A percentile compares a stretch with the other conserved stretches of the same genome.
Conservation (phyloP, 2,888 invertebrate genomes). For the Xestia rhomboidea region DNA sequence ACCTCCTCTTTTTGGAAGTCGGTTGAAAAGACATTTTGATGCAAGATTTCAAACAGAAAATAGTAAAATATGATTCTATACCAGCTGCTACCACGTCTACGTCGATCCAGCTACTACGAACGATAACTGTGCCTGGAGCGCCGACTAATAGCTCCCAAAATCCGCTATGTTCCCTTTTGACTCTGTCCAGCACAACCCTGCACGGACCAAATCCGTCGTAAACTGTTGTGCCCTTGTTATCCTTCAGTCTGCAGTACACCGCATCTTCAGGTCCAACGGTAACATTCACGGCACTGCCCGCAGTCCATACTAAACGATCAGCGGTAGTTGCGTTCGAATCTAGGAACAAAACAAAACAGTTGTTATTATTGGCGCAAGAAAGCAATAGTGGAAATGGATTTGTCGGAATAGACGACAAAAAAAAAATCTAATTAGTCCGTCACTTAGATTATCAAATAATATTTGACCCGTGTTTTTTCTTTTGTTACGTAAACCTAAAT, state of each 20-base stretch:
- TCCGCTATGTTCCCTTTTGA: conserved; percentile 73
- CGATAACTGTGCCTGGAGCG: conserved; percentile 72
- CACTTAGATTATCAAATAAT: too few relatives aligned
- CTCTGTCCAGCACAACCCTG: conserved; percentile 73
- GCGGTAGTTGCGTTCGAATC: conserved; percentile 2
- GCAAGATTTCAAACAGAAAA: background rate
- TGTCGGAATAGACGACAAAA: too few relatives aligned
- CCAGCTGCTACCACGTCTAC: conserved; percentile 67
- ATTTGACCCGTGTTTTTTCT: too few relatives aligned
- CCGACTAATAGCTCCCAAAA: conserved; percentile 77
- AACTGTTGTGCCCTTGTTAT: conserved; percentile 67
- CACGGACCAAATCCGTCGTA: conserved; percentile 82
- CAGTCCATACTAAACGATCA: conserved; percentile 18
- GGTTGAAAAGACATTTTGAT: background rate
- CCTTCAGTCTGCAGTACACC: conserved; percentile 78
- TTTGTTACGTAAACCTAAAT: too few relatives aligned
- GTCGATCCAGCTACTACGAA: conserved; percentile 66
- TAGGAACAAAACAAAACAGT: background rate
- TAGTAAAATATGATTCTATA: background rate
- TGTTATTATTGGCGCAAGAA: background rate
- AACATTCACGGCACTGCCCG: conserved; percentile 70
- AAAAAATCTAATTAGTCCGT: too few relatives aligned
- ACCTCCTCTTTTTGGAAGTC: too few relatives aligned
- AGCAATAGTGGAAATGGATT: background rate
- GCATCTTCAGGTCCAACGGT: conserved; percentile 77